phyloP scores from a whole-genome alignment of 2,113 vertebrate genomes.

The Hystrix brachyura region DNA sequence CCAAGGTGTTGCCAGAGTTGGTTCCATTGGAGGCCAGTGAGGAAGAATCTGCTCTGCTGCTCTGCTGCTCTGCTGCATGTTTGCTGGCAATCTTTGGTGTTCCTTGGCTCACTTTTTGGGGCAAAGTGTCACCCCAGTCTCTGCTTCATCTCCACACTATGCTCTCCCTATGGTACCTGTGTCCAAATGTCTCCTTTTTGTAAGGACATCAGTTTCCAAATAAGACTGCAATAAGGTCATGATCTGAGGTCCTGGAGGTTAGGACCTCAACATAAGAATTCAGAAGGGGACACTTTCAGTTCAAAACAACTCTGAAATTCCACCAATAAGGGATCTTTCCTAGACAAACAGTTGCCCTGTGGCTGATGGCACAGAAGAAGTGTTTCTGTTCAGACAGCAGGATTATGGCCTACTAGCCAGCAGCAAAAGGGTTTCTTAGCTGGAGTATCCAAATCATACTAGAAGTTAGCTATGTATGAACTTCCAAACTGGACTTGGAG shows the following conservation, averaged over 20 bases:
- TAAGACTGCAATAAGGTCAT: neutral
- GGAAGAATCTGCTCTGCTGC: neutral
- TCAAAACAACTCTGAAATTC: neutral
- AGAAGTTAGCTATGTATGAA: neutral
- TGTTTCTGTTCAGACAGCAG: neutral
- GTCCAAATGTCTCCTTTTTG: neutral
- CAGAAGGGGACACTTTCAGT: neutral
- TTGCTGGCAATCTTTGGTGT: neutral
- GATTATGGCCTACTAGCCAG: neutral
- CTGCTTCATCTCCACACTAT: neutral
- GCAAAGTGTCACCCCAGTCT: neutral
- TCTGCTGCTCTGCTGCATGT: fast-evolving
- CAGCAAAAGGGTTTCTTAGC: too few relatives aligned
- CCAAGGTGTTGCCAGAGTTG: neutral
- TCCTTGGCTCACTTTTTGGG: neutral
- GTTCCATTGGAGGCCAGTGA: too few relatives aligned
- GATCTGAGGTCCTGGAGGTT: neutral
- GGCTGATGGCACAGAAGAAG: neutral
- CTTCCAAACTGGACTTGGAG: neutral
- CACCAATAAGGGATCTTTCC: neutral
- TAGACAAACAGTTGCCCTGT: neutral
- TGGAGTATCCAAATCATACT: neutral
- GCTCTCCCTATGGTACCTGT: neutral
- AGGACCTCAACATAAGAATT: neutral
- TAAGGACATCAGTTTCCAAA: neutral